Conservation (phyloP, 1,140 invertebrate species). For the Drosophila tani region DNA sequence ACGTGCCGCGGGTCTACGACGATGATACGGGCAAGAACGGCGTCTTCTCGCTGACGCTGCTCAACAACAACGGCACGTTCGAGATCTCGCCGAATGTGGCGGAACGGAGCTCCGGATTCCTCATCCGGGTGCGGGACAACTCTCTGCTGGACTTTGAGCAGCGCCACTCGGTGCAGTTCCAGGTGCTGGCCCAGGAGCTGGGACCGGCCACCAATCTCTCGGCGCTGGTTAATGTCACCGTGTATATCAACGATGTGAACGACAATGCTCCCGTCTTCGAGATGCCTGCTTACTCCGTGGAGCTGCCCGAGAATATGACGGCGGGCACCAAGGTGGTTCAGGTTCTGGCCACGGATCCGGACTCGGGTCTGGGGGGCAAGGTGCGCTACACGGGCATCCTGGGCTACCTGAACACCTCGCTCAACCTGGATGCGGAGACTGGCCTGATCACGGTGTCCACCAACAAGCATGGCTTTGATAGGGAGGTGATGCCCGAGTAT, state of each 20-base stretch:
- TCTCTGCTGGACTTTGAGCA: conserved; percentile 93
- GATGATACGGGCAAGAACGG: conserved; percentile 93
- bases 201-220: conserved; percentile 91
- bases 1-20: conserved; percentile 90
- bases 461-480: conserved; percentile 91
- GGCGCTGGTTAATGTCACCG: conserved; percentile 89
- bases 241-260: conserved; percentile 94
- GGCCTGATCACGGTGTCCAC: conserved; percentile 92
- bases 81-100: conserved; percentile 95
- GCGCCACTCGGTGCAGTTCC: conserved; percentile 89
- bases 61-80: conserved; percentile 94
- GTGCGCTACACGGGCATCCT: conserved; percentile 91
- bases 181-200: conserved; percentile 92
- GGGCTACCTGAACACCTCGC: conserved; percentile 90
- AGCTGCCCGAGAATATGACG: conserved; percentile 92
- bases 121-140: conserved; percentile 93
- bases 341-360: conserved; percentile 91
- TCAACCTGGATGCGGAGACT: conserved; percentile 91
- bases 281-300: conserved; percentile 89
- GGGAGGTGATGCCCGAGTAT: conserved; percentile 91
- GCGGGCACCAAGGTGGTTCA: conserved; percentile 90
- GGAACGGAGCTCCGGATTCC: conserved; percentile 91
- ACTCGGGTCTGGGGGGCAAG: conserved; percentile 89
- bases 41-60: conserved; percentile 91
- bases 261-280: conserved; percentile 95